Base-by-base conservation (phyloP, 2,797 vertebrate species). In the Phrynocephalus guinanensis region DNA sequence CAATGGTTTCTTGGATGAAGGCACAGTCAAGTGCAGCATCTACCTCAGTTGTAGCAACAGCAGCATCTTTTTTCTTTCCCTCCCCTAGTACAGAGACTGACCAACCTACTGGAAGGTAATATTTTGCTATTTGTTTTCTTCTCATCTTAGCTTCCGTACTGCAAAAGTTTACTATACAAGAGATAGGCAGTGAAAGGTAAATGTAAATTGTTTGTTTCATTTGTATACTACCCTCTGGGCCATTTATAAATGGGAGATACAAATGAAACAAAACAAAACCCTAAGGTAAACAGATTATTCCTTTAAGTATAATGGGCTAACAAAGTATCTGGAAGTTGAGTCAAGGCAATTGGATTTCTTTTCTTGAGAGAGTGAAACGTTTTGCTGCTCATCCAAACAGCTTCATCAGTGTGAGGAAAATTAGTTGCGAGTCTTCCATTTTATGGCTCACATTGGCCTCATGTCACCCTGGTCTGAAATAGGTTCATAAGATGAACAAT, bases 81-180 rank as follows among this genome's bases (percentile, higher is more conserved):
- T 88, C 4, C 77, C 91, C 92, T 80, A 77, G 89, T 33, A 0
- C 88, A 44, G 80, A 87, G 3, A 95, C 83, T 76, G 97, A 98
- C 90, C 97, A 93, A 90, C 92, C 96, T 6, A 93, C 95, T 4
- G 98, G 98, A 88, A 98, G 98, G 98, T 99, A 97, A 7, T 33
- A 20, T 16, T 60, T 20, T 0, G 71, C 81, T 82, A 67, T 96
- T 94, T 96, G 94, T 97, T 86, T 80, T 24, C 38, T 30, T 85
- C 0, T 44, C 30, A 80, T 67, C 79, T 71, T 30, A 56, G 50
- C 0, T 83, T 0, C 28, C 38, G 50, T 79, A 7, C 66, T 44
- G n/a, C 9, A 66, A 44, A 83, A 70, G 9, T 56, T 6, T 56
- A 56, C 52, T 56, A 56, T 56, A 56, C 52, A 56, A 7, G 52